Evolutionary conservation across 2,797 vertebrate species (phyloP), one percentile per base, ranked within the genome.

Genomic region (Ataeniobius toweri): DNA sequence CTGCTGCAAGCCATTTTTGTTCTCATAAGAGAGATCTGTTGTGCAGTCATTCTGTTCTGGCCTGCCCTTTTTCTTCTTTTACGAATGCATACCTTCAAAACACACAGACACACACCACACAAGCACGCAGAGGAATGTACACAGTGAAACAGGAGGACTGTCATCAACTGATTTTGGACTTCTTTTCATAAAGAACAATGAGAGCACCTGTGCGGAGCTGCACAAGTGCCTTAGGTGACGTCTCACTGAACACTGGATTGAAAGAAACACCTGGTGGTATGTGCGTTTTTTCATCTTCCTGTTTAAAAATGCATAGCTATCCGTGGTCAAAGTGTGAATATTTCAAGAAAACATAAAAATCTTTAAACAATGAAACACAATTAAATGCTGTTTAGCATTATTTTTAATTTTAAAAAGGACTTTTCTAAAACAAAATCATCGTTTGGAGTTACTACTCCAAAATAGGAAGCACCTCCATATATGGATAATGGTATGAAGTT

Each of bases 101-200:
- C 36, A 63, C 80, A 70, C 79, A 77, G 50, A 68, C 36, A 69
- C 13, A 46, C 41, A 6, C 74, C 36, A 55, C 74, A 74, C 1
- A 76, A 10, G 53, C 65, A 78, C 73, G 67, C 71, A 69, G 5
- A 65, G 41, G 26, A 82, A 76, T 79, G 73, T 56, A 80, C 72
- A 84, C 75, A 74, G 80, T 68, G 65, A 72, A 89, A 79, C 86
- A 88, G 83, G 83, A 81, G 80, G 81, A 84, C 85, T 63, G 76
- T 46, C 74, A 86, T 76, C 80, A 82, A 87, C 83, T 84, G 72
- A 78, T 80, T 86, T 80, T 63, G 67, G 56, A 80, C 77, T 81
- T 83, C 79, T 88, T 89, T 90, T 91, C 82, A 89, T 86, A 72
- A 67, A 76, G 88, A 90, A 93, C 88, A 93, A 89, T 87, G 86